A percentile compares a stretch with the other conserved stretches of the same genome.
Conservation (phyloP, 2,888 invertebrate species). For the Platypus cylindrus region DNA sequence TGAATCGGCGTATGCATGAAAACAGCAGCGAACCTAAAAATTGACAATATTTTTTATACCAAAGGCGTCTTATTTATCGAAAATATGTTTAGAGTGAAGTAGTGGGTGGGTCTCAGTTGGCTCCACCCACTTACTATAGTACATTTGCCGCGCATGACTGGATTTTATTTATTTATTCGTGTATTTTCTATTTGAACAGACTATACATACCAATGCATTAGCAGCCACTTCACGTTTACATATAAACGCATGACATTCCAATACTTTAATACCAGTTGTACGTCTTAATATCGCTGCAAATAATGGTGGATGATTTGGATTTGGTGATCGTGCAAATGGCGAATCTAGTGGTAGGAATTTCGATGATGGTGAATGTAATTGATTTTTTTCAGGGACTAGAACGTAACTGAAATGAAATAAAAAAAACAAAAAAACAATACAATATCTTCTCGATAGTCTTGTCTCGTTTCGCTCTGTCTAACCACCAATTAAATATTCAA, state of each 20-base stretch:
- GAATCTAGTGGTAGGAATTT: constrained; percentile 91
- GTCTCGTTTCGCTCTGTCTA: no score
- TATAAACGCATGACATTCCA: constrained; percentile 98
- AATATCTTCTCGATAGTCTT: no score
- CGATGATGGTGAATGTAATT: constrained; percentile 52
- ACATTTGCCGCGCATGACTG: no score
- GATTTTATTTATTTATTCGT: no score
- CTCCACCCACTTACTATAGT: no score
- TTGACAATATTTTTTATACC: no score
- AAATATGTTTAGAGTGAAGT: no score
- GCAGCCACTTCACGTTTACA: constrained; percentile 94
- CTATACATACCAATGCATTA: constrained; percentile 74
- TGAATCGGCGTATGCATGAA: constrained; percentile 94
- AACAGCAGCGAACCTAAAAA: constrained; percentile 62
- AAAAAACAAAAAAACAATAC: neutral
- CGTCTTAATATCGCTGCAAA: constrained; percentile 93
- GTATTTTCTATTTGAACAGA: no score
- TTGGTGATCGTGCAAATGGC: constrained; percentile 85
- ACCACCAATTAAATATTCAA: no score
- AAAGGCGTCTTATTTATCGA: no score
- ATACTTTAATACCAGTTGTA: constrained; percentile 91
- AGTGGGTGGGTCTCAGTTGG: no score
- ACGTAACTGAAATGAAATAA: constrained; percentile 31
- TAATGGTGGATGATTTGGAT: constrained; percentile 87
- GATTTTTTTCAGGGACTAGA: constrained; percentile 37